Base-by-base conservation (phyloP, 2,113 vertebrate species). In the Peromyscus polionotus region DNA sequence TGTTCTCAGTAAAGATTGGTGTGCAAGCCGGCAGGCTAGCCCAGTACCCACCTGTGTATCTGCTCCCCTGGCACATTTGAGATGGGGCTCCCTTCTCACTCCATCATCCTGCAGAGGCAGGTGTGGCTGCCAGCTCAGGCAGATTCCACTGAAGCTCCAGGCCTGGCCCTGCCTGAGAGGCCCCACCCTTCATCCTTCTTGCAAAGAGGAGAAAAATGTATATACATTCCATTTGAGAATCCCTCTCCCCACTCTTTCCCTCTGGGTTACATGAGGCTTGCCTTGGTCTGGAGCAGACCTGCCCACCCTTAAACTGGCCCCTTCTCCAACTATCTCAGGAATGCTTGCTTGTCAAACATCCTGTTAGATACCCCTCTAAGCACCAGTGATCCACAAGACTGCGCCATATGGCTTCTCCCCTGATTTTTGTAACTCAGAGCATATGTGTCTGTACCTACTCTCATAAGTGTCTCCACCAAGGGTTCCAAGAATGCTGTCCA, bases 11-110 rank as follows among this genome's bases (percentile, higher is more conserved):
- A 91, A 84, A 97, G 98, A 98, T 98, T 98, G 94, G 97, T 94
- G 98, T 94, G 88, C 94, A n/a, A 81, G 99, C 98, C 98, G 98
- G 99, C 99, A 99, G 98, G 99, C 97, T 98, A 98, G 98, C 99
- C 99, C 97, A 85, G 96, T 5, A 45, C 68, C 68, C 93, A 93
- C 24, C 28, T 85, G 81, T n/a, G 67, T 48, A 17, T 20, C 54
- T 54, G 31, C 51, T 81, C 51, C 59, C n/a, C 75, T 1, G 4
- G 39, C 54, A 81, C 36, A 24, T 57, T 42, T 45, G 61, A 96
- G 67, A 73, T 6, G 9, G 17, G 12, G 9, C 92, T 80, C 65
- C 26, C 54, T 59, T 95, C 68, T 94, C 90, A 79, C 36, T 86
- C 24, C 65, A 39, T 61, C 36, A 73, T 24, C 13, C 84, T 70